Conservation (phyloP, 2,888 invertebrate genomes). For the Merodon equestris region DNA sequence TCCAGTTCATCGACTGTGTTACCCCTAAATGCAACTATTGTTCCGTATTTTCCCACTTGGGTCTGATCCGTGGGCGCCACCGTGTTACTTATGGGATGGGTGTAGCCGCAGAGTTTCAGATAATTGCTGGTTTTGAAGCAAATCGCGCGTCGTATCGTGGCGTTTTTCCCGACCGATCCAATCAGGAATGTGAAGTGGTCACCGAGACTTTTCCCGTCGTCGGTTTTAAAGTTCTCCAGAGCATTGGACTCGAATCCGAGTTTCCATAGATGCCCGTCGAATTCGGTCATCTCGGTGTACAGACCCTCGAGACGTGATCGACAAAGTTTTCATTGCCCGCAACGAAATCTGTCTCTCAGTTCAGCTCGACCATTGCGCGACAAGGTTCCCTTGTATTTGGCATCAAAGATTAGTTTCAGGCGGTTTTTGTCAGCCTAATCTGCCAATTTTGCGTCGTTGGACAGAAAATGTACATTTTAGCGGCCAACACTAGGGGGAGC, state of each 20-base stretch:
- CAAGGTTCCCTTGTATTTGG: no score
- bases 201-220: slow-evolving; percentile 85
- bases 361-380: slow-evolving; percentile 96
- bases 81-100: slow-evolving; percentile 86
- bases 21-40: slow-evolving; percentile 86
- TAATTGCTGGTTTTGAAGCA: slow-evolving; percentile 84
- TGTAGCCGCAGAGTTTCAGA: slow-evolving; percentile 82
- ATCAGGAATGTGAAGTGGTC: slow-evolving; percentile 92
- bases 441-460: no score
- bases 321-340: slow-evolving; percentile 93
- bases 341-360: slow-evolving; percentile 99
- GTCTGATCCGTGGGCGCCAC: slow-evolving; percentile 78
- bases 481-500: no score
- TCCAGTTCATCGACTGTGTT: slow-evolving; percentile 80
- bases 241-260: slow-evolving; percentile 83
- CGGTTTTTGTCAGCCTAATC: no score
- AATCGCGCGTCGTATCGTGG: slow-evolving; percentile 87
- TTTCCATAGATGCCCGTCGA: slow-evolving; percentile 83
- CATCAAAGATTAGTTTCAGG: no score
- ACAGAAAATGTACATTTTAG: no score
- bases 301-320: slow-evolving; percentile 84
- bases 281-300: slow-evolving; percentile 82
- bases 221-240: slow-evolving; percentile 82
- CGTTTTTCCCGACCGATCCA: slow-evolving; percentile 95
- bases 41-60: slow-evolving; percentile 90